These are phyloP conservation scores for Macaria notata DNA, from an alignment of 2,888 invertebrate species.

Conservation along the genomic window DNA sequence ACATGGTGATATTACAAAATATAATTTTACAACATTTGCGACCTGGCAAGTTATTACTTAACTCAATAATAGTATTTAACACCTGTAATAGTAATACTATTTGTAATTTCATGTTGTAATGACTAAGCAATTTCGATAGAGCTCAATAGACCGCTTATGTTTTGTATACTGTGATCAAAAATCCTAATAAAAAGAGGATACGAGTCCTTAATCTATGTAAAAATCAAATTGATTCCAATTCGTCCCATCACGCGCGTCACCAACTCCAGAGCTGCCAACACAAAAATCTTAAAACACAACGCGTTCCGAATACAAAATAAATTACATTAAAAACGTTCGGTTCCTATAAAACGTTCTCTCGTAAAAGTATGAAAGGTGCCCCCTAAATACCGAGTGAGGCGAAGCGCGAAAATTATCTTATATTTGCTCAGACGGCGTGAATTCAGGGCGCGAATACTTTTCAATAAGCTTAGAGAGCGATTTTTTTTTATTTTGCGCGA, in stretches of 20 bases:
- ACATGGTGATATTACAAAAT: too few relatives aligned
- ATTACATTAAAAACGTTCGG: conserved; percentile 67
- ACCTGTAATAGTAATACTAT: too few relatives aligned
- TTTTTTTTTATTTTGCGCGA: conserved; percentile 69
- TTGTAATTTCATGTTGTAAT: too few relatives aligned
- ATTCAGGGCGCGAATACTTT: conserved; percentile 81
- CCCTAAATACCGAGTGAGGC: conserved; percentile 80
- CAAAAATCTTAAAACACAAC: conserved; percentile 44
- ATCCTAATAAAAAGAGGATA: too few relatives aligned
- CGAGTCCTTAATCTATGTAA: too few relatives aligned
- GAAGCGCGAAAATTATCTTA: conserved; percentile 82
- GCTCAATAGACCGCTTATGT: too few relatives aligned
- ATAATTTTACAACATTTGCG: too few relatives aligned
- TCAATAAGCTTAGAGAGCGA: conserved; percentile 80
- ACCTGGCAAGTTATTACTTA: too few relatives aligned
- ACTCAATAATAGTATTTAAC: too few relatives aligned
- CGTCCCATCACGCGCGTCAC: conserved; percentile 17
- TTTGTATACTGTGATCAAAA: too few relatives aligned
- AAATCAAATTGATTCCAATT: background rate
- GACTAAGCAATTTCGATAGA: too few relatives aligned
- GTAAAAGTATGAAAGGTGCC: conserved; percentile 81
- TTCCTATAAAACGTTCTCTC: conserved; percentile 63
- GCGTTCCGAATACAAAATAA: conserved; percentile 75
- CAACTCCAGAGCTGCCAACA: conserved; percentile 14
- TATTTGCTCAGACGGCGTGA: conserved; percentile 81